Evolutionary conservation across 2,113 vertebrate species (phyloP).

Genomic region (zebrafish (Danio rerio)): DNA sequence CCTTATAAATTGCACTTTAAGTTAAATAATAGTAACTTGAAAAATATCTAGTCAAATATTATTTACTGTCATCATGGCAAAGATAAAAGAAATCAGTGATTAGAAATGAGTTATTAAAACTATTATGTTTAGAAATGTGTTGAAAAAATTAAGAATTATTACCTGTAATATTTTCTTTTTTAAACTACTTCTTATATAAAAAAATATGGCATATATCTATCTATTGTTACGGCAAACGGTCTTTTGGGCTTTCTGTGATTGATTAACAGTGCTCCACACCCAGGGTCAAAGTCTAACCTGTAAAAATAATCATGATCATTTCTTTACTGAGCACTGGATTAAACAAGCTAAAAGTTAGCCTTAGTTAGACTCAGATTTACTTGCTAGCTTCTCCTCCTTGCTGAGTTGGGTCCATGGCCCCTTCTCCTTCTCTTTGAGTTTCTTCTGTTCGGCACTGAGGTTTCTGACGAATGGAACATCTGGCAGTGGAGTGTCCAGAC

Average conservation of each 20-base stretch:
- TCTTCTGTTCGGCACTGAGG: slow-evolving; percentile 63
- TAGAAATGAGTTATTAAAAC: too few relatives aligned
- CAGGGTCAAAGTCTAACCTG: slow-evolving; percentile 16
- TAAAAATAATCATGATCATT: not conserved
- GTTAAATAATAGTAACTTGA: too few relatives aligned
- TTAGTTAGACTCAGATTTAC: slow-evolving; percentile 53
- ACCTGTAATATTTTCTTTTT: not conserved
- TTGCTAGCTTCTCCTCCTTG: slow-evolving; percentile 68
- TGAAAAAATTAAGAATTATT: too few relatives aligned
- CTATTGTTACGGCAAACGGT: not conserved
- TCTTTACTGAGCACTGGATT: not conserved
- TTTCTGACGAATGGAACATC: slow-evolving; percentile 62
- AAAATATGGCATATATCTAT: not conserved
- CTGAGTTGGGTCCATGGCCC: slow-evolving; percentile 67
- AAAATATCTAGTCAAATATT: too few relatives aligned
- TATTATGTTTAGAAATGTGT: too few relatives aligned
- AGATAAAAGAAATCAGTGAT: too few relatives aligned
- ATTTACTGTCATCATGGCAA: too few relatives aligned
- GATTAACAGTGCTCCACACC: not conserved
- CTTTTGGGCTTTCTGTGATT: not conserved
- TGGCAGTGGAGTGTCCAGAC: slow-evolving; percentile 65
- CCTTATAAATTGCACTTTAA: too few relatives aligned
- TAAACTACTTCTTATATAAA: not conserved
- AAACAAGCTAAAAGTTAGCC: not conserved
- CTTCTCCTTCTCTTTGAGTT: slow-evolving; percentile 71